phyloP scores from a whole-genome alignment of 2,797 vertebrate species.

The Erethizon dorsatum region DNA sequence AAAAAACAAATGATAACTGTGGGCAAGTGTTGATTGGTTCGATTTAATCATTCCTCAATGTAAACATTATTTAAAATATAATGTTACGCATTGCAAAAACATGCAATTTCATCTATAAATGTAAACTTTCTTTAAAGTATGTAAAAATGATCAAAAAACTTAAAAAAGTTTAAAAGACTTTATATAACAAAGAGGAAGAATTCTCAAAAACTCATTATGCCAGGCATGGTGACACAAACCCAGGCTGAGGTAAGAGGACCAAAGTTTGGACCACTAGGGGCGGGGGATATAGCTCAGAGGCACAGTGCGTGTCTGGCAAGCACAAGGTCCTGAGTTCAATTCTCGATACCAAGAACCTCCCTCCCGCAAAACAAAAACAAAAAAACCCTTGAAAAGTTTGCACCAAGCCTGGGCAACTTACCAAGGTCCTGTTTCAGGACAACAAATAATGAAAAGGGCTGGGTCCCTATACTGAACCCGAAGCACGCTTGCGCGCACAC shows the following conservation, averaged over 20 bases:
- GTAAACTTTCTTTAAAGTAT: not conserved
- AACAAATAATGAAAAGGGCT: not conserved
- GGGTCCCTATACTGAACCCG: not conserved
- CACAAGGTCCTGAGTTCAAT: no score
- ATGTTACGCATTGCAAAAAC: not conserved
- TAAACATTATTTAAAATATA: not conserved
- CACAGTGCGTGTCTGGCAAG: no score
- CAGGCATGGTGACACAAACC: not conserved
- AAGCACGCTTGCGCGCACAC: not conserved
- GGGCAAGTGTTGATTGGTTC: not conserved
- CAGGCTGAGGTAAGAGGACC: not conserved
- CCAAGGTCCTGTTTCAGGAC: not conserved
- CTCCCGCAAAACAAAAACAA: no score
- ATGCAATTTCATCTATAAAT: not conserved
- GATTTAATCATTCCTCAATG: not conserved
- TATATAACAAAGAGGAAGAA: not conserved
- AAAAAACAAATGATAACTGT: not conserved
- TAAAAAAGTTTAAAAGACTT: not conserved
- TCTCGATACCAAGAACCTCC: no score
- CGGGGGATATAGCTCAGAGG: no score
- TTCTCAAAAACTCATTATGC: not conserved
- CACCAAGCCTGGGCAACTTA: not conserved
- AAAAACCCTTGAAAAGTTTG: no score
- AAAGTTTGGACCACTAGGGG: no score
- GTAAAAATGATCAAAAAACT: not conserved